Conservation (phyloP, 2,888 invertebrate genomes). For the Hymenopus coronatus region DNA sequence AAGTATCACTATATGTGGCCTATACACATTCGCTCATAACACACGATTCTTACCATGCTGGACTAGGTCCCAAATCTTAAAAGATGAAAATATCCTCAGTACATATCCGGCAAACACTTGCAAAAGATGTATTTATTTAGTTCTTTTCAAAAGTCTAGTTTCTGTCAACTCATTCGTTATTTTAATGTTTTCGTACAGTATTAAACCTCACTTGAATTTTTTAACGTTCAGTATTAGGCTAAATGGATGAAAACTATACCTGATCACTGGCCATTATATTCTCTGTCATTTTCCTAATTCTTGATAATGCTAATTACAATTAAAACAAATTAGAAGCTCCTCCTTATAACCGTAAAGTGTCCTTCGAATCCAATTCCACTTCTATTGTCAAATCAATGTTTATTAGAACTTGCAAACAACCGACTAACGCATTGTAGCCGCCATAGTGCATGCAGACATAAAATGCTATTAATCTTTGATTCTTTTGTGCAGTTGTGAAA, state of each 20-base stretch:
- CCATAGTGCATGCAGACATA: neutral
- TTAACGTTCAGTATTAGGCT: neutral
- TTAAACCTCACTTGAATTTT: neutral
- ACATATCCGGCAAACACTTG: neutral
- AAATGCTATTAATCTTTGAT: neutral
- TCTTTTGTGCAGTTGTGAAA: neutral
- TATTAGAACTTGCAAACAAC: neutral
- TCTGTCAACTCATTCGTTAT: neutral
- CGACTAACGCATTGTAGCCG: neutral
- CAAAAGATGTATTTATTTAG: neutral
- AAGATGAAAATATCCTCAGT: neutral
- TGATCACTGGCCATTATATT: conserved; percentile 13
- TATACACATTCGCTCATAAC: no score
- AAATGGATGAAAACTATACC: neutral
- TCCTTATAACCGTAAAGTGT: neutral
- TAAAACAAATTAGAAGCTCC: neutral
- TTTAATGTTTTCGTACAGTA: neutral
- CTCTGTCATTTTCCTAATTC: neutral
- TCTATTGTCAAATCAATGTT: neutral
- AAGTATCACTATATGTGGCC: no score
- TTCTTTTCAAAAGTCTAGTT: neutral
- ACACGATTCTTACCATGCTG: neutral
- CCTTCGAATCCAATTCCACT: neutral
- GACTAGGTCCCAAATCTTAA: neutral
- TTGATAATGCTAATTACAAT: neutral